Percentiles rank a stretch among this genome's conserved stretches.
Evolutionary conservation across 2,113 vertebrate genomes (phyloP).

Genomic region (Muntiacus reevesi): DNA sequence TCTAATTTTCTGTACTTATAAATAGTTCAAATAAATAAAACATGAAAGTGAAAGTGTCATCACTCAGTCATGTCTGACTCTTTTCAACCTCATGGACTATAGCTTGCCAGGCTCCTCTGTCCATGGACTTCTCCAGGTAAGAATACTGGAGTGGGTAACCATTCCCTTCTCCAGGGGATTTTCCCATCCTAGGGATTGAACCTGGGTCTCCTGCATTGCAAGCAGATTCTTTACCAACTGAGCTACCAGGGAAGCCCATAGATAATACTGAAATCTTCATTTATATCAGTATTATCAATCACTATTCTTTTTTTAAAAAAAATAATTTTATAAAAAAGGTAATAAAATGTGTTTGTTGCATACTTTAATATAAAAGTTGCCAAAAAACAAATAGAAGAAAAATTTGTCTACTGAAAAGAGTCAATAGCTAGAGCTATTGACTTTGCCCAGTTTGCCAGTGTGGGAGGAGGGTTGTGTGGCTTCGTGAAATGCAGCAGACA

Average conservation of each 20-base stretch:
- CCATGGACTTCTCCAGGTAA: background rate
- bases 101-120: background rate
- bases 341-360: background rate
- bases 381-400: background rate
- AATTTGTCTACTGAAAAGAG: background rate
- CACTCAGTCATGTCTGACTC: background rate
- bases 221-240: background rate
- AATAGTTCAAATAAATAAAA: background rate
- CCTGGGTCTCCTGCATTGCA: background rate
- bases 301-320: background rate
- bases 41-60: background rate
- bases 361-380: background rate
- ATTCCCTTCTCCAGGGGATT: background rate
- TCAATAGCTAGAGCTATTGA: constrained; percentile 18
- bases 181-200: background rate
- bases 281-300: background rate
- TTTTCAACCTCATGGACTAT: background rate
- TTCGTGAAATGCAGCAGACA: constrained; percentile 65
- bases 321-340: background rate
- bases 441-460: background rate
- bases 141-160: background rate
- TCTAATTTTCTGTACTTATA: background rate
- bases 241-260: background rate
- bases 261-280: background rate
- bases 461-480: background rate